Evolutionary conservation across 1,140 invertebrate species (phyloP).

Genomic region (Apolygus lucorum): DNA sequence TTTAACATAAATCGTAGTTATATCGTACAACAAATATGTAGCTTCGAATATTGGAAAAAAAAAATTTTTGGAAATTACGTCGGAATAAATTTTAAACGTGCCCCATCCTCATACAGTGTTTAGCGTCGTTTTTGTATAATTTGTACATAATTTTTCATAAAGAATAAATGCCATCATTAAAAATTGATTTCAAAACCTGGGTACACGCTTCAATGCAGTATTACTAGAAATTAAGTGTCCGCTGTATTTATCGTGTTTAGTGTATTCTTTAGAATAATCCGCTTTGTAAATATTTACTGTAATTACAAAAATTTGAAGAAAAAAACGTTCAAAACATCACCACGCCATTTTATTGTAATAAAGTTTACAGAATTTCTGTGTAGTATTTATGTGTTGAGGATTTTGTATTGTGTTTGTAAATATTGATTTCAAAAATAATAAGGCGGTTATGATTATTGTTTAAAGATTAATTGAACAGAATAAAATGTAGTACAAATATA

Average conservation of each 20-base stretch:
- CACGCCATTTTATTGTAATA: neutral
- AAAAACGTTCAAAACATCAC: neutral
- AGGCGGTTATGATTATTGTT: neutral
- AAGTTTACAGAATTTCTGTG: neutral
- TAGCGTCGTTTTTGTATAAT: slow-evolving; percentile 9
- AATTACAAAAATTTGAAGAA: neutral
- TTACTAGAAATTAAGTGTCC: slow-evolving; percentile 14
- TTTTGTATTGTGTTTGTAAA: slow-evolving; percentile 14
- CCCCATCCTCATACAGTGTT: neutral
- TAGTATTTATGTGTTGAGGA: slow-evolving; percentile 10
- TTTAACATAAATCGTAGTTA: neutral
- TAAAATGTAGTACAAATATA: slow-evolving; percentile 9
- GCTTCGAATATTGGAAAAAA: neutral
- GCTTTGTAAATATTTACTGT: slow-evolving; percentile 9
- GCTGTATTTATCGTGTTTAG: neutral
- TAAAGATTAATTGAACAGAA: neutral
- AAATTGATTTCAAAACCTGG: neutral
- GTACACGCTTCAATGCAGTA: slow-evolving; percentile 21
- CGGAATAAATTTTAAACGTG: neutral
- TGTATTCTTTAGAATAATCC: neutral
- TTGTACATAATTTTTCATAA: slow-evolving; percentile 12
- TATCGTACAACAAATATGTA: neutral
- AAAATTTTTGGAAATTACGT: neutral
- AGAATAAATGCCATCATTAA: neutral
- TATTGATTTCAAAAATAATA: slow-evolving; percentile 7